Conservation (phyloP, 2,888 invertebrate genomes). For the Mythimna lalbum region DNA sequence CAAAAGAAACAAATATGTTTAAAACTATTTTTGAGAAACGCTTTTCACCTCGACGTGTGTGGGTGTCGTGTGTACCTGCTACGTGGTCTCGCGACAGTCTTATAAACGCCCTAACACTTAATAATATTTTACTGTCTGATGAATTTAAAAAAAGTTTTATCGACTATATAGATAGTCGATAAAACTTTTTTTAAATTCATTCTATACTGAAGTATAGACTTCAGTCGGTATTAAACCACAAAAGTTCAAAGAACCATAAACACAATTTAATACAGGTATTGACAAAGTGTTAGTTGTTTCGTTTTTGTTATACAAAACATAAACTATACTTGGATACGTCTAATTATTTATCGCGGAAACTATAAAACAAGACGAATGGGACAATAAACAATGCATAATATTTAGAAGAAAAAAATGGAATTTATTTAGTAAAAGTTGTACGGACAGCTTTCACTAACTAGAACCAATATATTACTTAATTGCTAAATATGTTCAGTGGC, state of each 20-base stretch:
- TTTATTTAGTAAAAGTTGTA: conserved; percentile 64
- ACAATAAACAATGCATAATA: conserved; percentile 65
- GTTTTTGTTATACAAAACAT: conserved; percentile 58
- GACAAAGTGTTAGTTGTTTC: conserved; percentile 40
- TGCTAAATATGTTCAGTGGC: conserved; percentile 64
- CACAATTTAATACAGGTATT: conserved; percentile 46
- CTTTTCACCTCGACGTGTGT: conserved; percentile 42
- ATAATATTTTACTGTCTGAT: conserved; percentile 23
- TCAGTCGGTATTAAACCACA: conserved; percentile 37
- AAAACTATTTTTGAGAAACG: conserved; percentile 35
- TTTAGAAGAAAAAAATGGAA: conserved; percentile 48
- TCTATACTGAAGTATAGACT: too few relatives aligned
- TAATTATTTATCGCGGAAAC: conserved; percentile 62
- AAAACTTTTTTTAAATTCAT: too few relatives aligned
- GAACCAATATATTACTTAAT: conserved; percentile 64
- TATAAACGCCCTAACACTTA: not conserved
- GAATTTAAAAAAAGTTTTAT: conserved; percentile 29
- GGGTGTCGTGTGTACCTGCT: conserved; percentile 6
- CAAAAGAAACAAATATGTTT: conserved; percentile 56
- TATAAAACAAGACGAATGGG: conserved; percentile 64
- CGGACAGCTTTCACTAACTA: conserved; percentile 64
- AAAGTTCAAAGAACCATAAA: conserved; percentile 52
- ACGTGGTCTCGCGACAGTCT: not conserved
- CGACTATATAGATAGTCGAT: conserved; percentile 10
- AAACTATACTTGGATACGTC: conserved; percentile 51